These are phyloP conservation scores for Tiphia femorata DNA, from an alignment of 2,888 invertebrate genomes.

Conservation along the genomic window DNA sequence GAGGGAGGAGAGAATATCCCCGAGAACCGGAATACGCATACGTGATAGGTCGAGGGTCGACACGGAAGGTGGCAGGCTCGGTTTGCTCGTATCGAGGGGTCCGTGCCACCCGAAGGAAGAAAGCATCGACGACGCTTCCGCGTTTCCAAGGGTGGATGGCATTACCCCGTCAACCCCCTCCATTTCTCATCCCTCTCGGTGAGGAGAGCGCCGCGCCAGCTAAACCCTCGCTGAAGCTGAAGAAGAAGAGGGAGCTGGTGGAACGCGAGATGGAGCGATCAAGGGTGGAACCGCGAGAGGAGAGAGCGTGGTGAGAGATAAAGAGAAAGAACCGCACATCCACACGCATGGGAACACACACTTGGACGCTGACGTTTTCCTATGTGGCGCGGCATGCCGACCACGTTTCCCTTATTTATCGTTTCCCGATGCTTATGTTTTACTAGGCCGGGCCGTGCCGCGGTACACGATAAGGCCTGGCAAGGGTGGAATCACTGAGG, in stretches of 20 bases:
- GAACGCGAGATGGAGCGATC: constrained; percentile 8
- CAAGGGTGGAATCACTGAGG: constrained; percentile 68
- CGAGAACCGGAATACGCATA: too few relatives aligned
- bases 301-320: neutral
- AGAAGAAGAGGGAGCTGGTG: constrained; percentile 17
- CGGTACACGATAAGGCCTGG: constrained; percentile 65
- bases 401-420: constrained; percentile 69
- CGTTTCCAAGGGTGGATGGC: constrained; percentile 16
- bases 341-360: too few relatives aligned
- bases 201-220: neutral
- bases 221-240: neutral
- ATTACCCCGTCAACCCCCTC: too few relatives aligned
- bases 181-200: neutral
- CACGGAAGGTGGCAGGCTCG: constrained; percentile 32
- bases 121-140: constrained; percentile 28
- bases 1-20: too few relatives aligned
- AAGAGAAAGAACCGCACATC: constrained; percentile 2
- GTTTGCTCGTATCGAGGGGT: constrained; percentile 23
- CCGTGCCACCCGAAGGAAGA: constrained; percentile 31
- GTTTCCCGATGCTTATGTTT: constrained; percentile 69
- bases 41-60: constrained; percentile 45
- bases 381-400: constrained; percentile 59
- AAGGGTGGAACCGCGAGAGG: constrained; percentile 4
- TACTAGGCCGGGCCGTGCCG: constrained; percentile 63
- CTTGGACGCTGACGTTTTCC: constrained; percentile 32